Evolutionary conservation across 2,888 invertebrate species (phyloP), one percentile per base, ranked within the genome.

Genomic region (Tenthredo livida): DNA sequence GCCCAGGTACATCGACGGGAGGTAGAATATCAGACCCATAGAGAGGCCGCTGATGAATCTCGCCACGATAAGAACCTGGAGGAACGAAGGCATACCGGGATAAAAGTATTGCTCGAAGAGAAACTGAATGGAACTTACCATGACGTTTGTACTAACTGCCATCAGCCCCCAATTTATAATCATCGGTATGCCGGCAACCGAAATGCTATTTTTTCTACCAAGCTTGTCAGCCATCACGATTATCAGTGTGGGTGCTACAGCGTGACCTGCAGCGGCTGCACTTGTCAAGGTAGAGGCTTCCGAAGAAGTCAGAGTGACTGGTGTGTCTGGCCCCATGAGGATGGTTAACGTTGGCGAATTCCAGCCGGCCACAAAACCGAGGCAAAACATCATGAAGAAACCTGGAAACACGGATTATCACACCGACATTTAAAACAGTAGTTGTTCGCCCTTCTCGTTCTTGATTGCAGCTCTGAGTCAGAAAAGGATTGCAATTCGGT

Each of bases 261-360:
- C 85, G 12, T 90, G 87, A 12, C 91, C 91, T 0, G 89, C 15
- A 10, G 89, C 84, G n/a, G 86, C 82, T 0, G 86, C 65, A 25
- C 89, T 88, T n/a, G 89, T 88, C 78, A 91, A 85, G 7, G 88
- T 91, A 17, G 91, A 89, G 15, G 88, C 67, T 37, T 88, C 87
- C 40, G 88, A 87, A 10, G 86, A 67, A 2, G 88, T 88, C 37
- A 90, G 86, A 17, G 84, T 61, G 58, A 90, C 87, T 12, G 89
- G 88, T 1, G 90, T 90, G 37, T 88, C 89, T 25, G 89, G 85
- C 17, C 85, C 85, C 85, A 88, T 84, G 58, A 91, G 85, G 70
- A 88, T 89, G 4, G 88, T 86, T 12, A 89, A 86, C 29, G 87
- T 89, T 70, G 90, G 90, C 40, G 90, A 89, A 50, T 88, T 88